Conservation (phyloP, 2,797 vertebrate genomes). For the Eupleurogrammus muticus region DNA sequence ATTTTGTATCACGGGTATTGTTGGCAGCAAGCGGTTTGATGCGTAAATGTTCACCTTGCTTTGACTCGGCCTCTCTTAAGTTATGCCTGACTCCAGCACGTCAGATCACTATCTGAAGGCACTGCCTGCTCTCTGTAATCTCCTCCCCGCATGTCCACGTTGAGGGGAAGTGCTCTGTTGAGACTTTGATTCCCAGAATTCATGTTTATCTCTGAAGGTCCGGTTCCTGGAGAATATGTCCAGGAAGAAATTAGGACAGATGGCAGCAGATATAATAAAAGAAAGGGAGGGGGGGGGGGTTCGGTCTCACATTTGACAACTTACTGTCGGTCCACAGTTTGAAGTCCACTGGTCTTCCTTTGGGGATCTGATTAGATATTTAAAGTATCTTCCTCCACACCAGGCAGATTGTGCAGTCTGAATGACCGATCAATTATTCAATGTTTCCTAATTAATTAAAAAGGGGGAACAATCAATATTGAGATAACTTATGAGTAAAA, state of each 20-base stretch:
- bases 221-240: constrained; percentile 30
- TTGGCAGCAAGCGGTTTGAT: neutral
- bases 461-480: neutral
- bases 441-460: constrained; percentile 2
- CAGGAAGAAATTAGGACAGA: constrained; percentile 51
- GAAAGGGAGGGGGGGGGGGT: constrained; percentile 13
- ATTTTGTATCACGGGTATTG: neutral
- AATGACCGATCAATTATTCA: neutral
- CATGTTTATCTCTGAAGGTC: constrained; percentile 55
- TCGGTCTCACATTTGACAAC: constrained; percentile 43
- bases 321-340: neutral
- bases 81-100: constrained; percentile 22
- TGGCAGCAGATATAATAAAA: constrained; percentile 24
- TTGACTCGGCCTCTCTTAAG: constrained; percentile 32
- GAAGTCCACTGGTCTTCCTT: constrained; percentile 12
- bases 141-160: constrained; percentile 57
- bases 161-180: constrained; percentile 36
- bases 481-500: neutral
- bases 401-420: neutral
- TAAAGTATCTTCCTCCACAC: constrained; percentile 5
- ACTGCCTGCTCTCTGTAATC: constrained; percentile 52
- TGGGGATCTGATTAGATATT: constrained; percentile 6
- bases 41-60: constrained; percentile 36
- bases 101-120: constrained; percentile 58
- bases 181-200: constrained; percentile 69